phyloP scores from a whole-genome alignment of 2,888 invertebrate species.

The Parnassius glacialis region DNA sequence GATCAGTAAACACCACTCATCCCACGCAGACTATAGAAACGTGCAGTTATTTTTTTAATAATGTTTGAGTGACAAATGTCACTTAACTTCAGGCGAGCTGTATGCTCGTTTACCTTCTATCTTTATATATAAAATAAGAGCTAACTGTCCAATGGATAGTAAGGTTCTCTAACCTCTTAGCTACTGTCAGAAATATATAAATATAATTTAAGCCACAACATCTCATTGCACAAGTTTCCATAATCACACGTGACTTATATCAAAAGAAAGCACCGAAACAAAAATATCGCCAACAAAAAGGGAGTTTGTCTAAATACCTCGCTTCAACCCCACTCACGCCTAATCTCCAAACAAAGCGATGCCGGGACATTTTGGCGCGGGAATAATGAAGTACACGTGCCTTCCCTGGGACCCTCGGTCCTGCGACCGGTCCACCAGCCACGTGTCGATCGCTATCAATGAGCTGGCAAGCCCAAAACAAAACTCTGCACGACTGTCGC shows the following conservation, averaged over 20 bases:
- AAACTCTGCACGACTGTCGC: conserved; percentile 37
- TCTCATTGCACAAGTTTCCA: not conserved
- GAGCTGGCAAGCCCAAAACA: conserved; percentile 49
- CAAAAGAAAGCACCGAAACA: conserved; percentile 23
- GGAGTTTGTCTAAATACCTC: conserved; percentile 35
- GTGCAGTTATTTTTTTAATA: too few relatives aligned
- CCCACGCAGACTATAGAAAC: too few relatives aligned
- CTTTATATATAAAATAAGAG: too few relatives aligned
- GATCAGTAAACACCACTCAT: too few relatives aligned
- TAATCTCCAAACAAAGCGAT: conserved; percentile 78
- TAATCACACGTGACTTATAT: conserved; percentile 11
- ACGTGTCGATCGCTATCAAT: conserved; percentile 73
- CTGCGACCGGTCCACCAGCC: conserved; percentile 47
- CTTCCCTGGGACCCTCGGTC: conserved; percentile 33
- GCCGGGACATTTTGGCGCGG: conserved; percentile 78
- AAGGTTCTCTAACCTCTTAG: too few relatives aligned
- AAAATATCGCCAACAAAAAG: conserved; percentile 34
- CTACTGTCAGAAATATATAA: too few relatives aligned
- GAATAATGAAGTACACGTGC: conserved; percentile 79
- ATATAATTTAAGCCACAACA: not conserved
- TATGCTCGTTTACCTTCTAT: too few relatives aligned
- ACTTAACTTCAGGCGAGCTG: too few relatives aligned
- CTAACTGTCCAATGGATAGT: too few relatives aligned
- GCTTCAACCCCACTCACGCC: conserved; percentile 57
- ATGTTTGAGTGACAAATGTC: too few relatives aligned